Evolutionary conservation across 2,113 vertebrate genomes (phyloP), one percentile per base, ranked within the genome.

Genomic region (Natator depressus): DNA sequence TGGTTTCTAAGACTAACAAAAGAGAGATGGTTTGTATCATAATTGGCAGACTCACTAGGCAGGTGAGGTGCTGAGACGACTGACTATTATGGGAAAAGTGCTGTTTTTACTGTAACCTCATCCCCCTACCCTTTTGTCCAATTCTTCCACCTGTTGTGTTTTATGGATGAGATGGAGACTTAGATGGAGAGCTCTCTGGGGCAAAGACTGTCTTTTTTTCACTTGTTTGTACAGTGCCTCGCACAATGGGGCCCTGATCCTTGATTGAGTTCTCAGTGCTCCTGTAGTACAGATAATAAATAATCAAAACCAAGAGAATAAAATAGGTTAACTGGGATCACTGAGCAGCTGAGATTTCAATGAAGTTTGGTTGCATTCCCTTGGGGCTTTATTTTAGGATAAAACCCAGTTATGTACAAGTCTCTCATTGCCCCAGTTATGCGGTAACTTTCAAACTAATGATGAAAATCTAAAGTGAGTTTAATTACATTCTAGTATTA

Each of bases 341-440:
- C 5, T 51, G 38, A 29, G 29, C 17, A 49, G 50, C 51, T 62
- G 55, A 51, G 69, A 78, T 90, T 69, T 50, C n/a, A 53, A 25
- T 50, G 38, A 54, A 31, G 2, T 84, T 83, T 85, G 81, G 49
- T 72, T 84, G 25, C 47, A 9, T 80, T 81, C 55, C 50, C 84
- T 80, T 88, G 38, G 80, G 31, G 57, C 57, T 88, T 65, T 80
- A 53, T 49, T 54, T 49, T 75, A 54, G 38, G 19, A 50, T 83
- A 79, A 84, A 92, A 38, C 82, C 51, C 89, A 80, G 19, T 87
- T 90, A 72, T 42, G 10, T 55, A 57, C 79, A 83, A 82, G 49
- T 87, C 82, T 93, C 75, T 90, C 46, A 42, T 57, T 55, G 65
- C 55, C 83, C 82, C 55, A 89, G 75, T 80, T 69, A 90, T 2